Base-by-base conservation (phyloP, 1,140 invertebrate species). In the Solenopsis invicta region DNA sequence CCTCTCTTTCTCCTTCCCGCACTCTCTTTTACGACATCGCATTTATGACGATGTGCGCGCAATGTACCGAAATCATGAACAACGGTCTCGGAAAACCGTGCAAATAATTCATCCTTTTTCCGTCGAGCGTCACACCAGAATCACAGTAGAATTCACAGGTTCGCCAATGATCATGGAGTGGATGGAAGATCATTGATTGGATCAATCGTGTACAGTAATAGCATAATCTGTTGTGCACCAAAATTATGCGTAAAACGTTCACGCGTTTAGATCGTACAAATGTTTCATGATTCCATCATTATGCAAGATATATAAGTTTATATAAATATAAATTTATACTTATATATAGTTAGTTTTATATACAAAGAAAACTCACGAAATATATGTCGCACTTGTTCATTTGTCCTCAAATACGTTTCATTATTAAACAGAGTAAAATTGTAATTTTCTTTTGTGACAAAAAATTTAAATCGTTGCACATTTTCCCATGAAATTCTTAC, bases 41-140 rank as follows among this genome's bases (percentile, higher is more conserved):
- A 69, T 90, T 90, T 90, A 90, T 77, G 88, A 85, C 85, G 72
- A 62, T 66, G 56, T 72, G 67, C 81, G 75, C 48, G 50, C 80
- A 75, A 88, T 84, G 29, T 84, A 84, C 54, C 50, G 59, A 48
- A 78, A 90, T 85, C 72, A 59, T 69, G 59, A 45, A 59, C 29
- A 56, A 21, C 37, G 34, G 10, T 21, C 18, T 16, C 81, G 62
- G 21, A 85, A 87, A 71, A 64, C 50, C 77, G 21, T 34, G 62
- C 71, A 66, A 69, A 90, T 89, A 52, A 84, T 89, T 87, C 56
- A 89, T 87, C 59, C 67, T 48, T 84, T 84, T 61, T 75, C 52
- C 50, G 9, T 21, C 50, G 41, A 72, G 24, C 52, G 59, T 61
- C 24, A 64, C n/a, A 34, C 5, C 66, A 37, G 64, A 81, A 71